Conservation (phyloP, 2,797 vertebrate genomes). For the Antrozous pallidus region DNA sequence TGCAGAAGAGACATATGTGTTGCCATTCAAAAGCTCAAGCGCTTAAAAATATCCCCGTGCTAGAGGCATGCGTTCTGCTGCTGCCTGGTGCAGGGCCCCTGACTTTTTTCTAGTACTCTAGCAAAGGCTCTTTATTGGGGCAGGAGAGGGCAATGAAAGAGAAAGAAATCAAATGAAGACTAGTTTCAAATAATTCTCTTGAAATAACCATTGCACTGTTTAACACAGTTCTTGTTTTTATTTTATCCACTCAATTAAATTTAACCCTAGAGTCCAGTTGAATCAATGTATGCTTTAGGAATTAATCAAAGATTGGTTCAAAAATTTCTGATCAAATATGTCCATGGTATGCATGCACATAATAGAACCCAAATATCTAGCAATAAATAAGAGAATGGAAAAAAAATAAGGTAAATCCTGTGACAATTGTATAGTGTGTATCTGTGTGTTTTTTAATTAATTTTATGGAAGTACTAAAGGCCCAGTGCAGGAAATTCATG, state of each 20-base stretch:
- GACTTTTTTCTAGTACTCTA: neutral
- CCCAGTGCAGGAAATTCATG: too few species aligned
- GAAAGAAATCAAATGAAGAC: neutral
- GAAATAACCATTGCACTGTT: neutral
- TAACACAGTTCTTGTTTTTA: neutral
- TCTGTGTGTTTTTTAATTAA: neutral
- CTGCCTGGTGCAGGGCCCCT: neutral
- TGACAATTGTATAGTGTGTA: neutral
- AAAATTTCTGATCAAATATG: neutral
- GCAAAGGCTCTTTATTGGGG: neutral
- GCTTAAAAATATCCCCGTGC: neutral
- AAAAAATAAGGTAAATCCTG: neutral
- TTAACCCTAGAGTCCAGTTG: neutral
- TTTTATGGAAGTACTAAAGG: neutral
- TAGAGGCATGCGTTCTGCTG: neutral
- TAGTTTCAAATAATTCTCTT: neutral
- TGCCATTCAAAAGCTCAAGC: constrained; percentile 28
- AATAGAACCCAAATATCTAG: neutral
- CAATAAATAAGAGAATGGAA: neutral
- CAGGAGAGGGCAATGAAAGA: neutral
- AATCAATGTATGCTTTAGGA: neutral
- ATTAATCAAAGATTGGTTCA: neutral
- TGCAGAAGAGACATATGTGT: constrained; percentile 39
- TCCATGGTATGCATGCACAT: neutral
- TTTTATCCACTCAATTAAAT: neutral